Evolutionary conservation across 2,797 vertebrate genomes (phyloP), one percentile per base, ranked within the genome.

Genomic region (Sebastes flavidus): DNA sequence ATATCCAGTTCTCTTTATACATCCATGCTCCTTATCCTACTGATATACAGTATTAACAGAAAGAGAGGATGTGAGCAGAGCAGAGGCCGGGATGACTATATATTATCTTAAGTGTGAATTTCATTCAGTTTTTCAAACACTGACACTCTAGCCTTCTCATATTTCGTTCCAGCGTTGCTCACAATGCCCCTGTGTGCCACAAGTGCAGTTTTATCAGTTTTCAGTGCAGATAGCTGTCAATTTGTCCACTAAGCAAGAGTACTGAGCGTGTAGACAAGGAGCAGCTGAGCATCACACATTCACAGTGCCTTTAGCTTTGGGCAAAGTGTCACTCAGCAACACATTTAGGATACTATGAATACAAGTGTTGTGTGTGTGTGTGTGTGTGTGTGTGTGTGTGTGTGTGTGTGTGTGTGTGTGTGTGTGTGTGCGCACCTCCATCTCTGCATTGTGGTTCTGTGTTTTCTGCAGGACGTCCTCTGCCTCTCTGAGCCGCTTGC

Each of bases 391-490:
- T 49, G 22, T 27, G n/a, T 8, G 20, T 30, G 22, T 67, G 22
- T 4, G 3, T 32, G 29, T 66, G 20, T 38, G 38, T 29, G 22
- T 25, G 16, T 46, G 22, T 27, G 22, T 22, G n/a, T 5, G 13
- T 20, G 22, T 27, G 20, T 38, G 20, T 46, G 42, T 25, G 22
- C 22, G 22, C 27, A 56, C 98, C 97, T 99, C 98, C 95, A 99
- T 95, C 93, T 98, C 97, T 0, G 87, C 1, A 72, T 96, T 97
- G 88, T 98, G 96, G 1, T 59, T 94, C 13, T 98, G 97, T 46
- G 97, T 95, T 76, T 96, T 98, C 91, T 96, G 97, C 78, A 97
- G 92, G 79, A 97, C 87, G n/a, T 99, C 98, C 91, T 99, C 98
- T 0, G 98, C 97, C 90, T 99, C 98, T 2, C 92, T 94, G 77